Conservation (phyloP, 1,140 invertebrate genomes). For the Ostrea denselamellosa region DNA sequence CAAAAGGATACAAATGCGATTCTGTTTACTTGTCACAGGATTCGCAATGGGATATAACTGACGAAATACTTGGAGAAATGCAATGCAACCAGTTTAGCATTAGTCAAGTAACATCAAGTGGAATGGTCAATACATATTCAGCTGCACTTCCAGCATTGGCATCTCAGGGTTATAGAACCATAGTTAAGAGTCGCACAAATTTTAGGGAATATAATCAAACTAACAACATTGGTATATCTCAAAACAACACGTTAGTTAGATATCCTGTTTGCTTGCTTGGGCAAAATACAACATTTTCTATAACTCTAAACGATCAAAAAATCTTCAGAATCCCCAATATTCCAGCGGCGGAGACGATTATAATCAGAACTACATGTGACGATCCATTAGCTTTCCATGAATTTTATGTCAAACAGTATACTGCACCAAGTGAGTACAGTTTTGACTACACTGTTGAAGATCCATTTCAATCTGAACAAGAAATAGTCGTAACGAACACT, state of each 20-base stretch:
- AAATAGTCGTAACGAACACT: conserved; percentile 13
- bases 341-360: neutral
- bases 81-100: neutral
- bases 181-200: conserved; percentile 38
- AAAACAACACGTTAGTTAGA: neutral
- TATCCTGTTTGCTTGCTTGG: neutral
- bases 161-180: neutral
- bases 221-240: conserved; percentile 31
- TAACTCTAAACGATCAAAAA: neutral
- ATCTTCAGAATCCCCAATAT: neutral
- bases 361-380: neutral
- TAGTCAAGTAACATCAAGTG: neutral
- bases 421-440: conserved; percentile 10
- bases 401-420: conserved; percentile 30
- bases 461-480: conserved; percentile 19
- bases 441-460: conserved; percentile 18
- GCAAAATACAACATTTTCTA: neutral
- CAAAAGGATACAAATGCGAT: conserved; percentile 33
- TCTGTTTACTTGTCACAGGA: conserved; percentile 34
- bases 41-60: neutral
- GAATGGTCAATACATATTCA: neutral
- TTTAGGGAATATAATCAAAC: conserved; percentile 1
- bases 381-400: neutral
- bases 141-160: neutral
- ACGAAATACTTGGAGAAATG: conserved; percentile 13